Conservation (phyloP, 2,888 invertebrate genomes). For the Chalcosyrphus nemorum region DNA sequence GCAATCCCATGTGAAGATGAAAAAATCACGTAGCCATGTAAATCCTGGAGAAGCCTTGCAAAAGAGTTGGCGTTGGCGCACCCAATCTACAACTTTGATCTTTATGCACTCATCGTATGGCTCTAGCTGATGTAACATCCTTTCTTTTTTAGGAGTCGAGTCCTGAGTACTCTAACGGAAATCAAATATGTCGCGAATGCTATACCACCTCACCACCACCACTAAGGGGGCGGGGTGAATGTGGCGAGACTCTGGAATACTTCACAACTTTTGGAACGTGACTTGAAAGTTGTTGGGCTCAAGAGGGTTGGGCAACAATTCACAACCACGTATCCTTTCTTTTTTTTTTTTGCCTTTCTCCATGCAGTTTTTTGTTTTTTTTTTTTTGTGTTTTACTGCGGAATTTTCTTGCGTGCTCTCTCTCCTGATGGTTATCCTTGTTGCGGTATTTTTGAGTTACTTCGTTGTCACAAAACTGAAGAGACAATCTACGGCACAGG, state of each 20-base stretch:
- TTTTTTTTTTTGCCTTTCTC: conserved; percentile 14
- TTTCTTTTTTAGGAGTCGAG: background rate
- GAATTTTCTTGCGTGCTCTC: conserved; percentile 40
- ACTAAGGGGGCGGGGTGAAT: conserved; percentile 43
- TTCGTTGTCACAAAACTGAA: conserved; percentile 27
- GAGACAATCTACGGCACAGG: conserved; percentile 43
- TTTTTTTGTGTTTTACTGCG: conserved; percentile 11
- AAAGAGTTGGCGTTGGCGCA: conserved; percentile 18
- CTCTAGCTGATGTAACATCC: conserved; percentile 34
- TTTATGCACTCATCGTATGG: conserved; percentile 65
- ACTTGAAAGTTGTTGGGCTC: conserved; percentile 58
- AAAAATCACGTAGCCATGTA: conserved; percentile 65
- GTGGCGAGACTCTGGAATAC: conserved; percentile 68
- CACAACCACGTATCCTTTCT: conserved; percentile 50
- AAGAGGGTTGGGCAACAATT: conserved; percentile 42
- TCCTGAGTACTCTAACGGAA: conserved; percentile 29
- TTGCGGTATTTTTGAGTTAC: conserved; percentile 53
- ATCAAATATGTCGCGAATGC: conserved; percentile 67
- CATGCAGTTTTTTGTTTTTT: conserved; percentile 19
- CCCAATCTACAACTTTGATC: conserved; percentile 65
- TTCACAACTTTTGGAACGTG: conserved; percentile 69
- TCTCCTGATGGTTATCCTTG: conserved; percentile 37
- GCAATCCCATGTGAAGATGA: conserved; percentile 30
- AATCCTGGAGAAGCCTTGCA: conserved; percentile 39
- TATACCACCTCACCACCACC: too few relatives aligned